phyloP scores from a whole-genome alignment of 2,797 vertebrate species.

The Smutsia temminckii region DNA sequence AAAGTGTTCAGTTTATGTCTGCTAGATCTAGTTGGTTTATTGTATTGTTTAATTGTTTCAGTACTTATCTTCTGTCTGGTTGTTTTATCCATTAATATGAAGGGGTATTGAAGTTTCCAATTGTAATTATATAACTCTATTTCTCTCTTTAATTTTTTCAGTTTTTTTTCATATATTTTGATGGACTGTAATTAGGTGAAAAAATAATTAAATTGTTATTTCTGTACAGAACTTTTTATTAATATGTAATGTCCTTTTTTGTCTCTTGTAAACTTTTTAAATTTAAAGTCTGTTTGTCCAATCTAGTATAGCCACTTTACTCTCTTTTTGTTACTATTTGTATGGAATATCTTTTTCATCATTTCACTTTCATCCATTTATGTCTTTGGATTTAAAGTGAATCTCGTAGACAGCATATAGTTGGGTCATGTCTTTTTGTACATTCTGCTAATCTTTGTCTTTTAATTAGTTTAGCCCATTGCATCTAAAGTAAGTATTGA shows the following conservation, averaged over 20 bases:
- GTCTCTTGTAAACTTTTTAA: neutral
- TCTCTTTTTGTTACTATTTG: neutral
- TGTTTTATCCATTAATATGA: neutral
- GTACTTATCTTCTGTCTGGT: neutral
- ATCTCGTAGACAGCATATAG: neutral
- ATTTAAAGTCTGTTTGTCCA: neutral
- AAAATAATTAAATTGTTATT: neutral
- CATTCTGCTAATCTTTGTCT: neutral
- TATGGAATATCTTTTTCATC: neutral
- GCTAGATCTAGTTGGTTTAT: too few relatives aligned
- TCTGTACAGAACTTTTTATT: neutral
- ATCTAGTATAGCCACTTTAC: too few relatives aligned
- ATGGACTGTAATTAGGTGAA: neutral
- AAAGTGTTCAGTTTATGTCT: too few relatives aligned
- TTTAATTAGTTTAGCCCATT: neutral
- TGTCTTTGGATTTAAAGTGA: neutral
- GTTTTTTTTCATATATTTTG: neutral
- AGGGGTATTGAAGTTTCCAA: neutral
- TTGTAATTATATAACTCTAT: neutral
- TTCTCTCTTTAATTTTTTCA: neutral
- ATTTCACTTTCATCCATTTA: neutral
- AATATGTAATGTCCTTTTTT: neutral
- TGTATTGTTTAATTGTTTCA: too few relatives aligned
- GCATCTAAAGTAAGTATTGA: neutral
- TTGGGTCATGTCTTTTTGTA: neutral